Evolutionary conservation across 2,113 vertebrate genomes (phyloP).

Genomic region (Cyrtonyx montezumae): DNA sequence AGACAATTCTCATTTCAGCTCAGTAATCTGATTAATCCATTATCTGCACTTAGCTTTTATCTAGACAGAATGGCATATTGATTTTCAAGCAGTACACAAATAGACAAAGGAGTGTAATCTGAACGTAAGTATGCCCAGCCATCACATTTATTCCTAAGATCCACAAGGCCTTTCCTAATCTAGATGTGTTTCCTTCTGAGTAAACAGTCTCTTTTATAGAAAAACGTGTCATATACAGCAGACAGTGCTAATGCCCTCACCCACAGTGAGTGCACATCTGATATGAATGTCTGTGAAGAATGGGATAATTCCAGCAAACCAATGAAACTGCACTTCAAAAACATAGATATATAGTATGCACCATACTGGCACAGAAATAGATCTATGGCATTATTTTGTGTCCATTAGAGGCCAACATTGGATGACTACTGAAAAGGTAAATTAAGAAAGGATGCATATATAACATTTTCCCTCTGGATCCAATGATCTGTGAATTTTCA

Average conservation of each 20-base stretch:
- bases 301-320: background rate
- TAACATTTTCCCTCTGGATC: background rate
- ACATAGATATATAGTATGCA: background rate
- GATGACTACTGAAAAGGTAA: background rate
- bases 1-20: background rate
- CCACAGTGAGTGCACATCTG: rapidly evolving
- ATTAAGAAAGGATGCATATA: background rate
- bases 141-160: background rate
- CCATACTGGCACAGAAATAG: background rate
- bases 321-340: background rate
- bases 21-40: constrained; percentile 5
- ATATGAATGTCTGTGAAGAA: background rate
- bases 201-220: background rate
- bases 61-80: constrained; percentile 4
- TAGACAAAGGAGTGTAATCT: background rate
- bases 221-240: rapidly evolving
- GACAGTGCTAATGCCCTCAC: background rate
- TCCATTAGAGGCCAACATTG: background rate
- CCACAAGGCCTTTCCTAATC: background rate
- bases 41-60: constrained; percentile 49
- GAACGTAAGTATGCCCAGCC: background rate
- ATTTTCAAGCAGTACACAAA: constrained; percentile 37
- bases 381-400: background rate
- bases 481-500: background rate
- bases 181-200: background rate